A percentile compares a stretch with the other conserved stretches of the same genome.
phyloP scores from a whole-genome alignment of 92 coral and sea anemone genomes.

The Zoanthus solanderi region DNA sequence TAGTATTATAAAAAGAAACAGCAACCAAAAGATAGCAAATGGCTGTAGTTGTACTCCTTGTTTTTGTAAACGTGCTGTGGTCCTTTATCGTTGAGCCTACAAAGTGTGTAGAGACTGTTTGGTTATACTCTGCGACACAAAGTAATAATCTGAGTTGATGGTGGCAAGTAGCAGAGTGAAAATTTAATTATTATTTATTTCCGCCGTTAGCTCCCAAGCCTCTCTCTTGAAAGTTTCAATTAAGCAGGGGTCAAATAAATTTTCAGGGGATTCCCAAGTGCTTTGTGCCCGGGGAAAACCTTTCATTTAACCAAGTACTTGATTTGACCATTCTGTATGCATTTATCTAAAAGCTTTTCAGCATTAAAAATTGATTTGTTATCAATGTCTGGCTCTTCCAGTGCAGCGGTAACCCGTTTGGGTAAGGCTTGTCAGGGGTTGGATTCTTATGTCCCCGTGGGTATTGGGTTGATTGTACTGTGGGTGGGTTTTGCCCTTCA shows the following conservation, averaged over 20 bases:
- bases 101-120: not conserved
- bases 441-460: too few species aligned
- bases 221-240: not conserved
- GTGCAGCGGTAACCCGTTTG: too few species aligned
- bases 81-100: not conserved
- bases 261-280: conserved; percentile 19
- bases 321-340: not conserved
- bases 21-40: not conserved
- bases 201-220: too few species aligned
- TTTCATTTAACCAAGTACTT: not conserved
- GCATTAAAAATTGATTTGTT: not conserved
- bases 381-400: not conserved
- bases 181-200: not conserved
- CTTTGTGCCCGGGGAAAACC: not conserved
- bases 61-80: not conserved
- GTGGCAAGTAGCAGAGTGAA: not conserved
- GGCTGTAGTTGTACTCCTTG: not conserved
- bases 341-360: not conserved
- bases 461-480: too few species aligned
- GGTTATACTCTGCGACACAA: too few species aligned
- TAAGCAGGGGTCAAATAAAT: not conserved
- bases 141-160: not conserved
- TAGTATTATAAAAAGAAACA: not conserved
- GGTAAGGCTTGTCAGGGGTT: too few species aligned
- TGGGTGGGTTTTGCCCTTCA: too few species aligned